Percentiles rank a stretch among this genome's conserved stretches.
Conservation (phyloP, 2,113 vertebrate species). For the Actenoides hombroni region DNA sequence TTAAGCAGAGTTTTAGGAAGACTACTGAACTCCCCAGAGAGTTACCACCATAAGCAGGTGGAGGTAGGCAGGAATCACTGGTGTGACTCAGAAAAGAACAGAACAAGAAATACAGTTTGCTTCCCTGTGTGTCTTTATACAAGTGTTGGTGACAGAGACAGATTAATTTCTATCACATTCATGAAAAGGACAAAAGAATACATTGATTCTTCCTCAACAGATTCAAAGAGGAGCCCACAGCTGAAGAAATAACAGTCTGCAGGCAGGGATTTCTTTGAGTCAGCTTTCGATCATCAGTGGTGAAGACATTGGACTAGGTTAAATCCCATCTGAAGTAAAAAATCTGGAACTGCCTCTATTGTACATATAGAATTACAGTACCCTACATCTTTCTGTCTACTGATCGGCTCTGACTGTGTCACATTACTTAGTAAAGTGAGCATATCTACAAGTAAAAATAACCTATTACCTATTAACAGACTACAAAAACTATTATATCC, state of each 20-base stretch:
- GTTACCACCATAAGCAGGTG: neutral
- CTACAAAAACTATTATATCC: neutral
- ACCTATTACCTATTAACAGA: neutral
- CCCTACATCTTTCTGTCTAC: neutral
- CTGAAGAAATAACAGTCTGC: neutral
- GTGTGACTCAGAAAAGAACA: neutral
- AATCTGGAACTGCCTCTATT: neutral
- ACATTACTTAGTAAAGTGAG: neutral
- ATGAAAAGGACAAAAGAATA: neutral
- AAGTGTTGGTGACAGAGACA: neutral
- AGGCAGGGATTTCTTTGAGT: neutral
- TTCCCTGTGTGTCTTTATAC: neutral
- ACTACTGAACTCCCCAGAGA: neutral
- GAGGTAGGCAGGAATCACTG: neutral
- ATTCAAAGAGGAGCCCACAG: neutral
- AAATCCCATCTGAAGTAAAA: neutral
- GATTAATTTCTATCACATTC: neutral
- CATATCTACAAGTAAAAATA: neutral
- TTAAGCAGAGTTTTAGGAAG: neutral
- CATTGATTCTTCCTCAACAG: neutral
- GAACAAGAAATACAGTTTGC: neutral
- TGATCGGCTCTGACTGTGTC: neutral
- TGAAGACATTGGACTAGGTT: neutral
- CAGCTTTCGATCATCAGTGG: neutral
- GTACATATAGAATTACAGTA: neutral